Percentiles rank a stretch among this genome's conserved stretches.
Evolutionary conservation across 2,888 invertebrate species (phyloP).

Genomic region (Scotopteryx bipunctaria): DNA sequence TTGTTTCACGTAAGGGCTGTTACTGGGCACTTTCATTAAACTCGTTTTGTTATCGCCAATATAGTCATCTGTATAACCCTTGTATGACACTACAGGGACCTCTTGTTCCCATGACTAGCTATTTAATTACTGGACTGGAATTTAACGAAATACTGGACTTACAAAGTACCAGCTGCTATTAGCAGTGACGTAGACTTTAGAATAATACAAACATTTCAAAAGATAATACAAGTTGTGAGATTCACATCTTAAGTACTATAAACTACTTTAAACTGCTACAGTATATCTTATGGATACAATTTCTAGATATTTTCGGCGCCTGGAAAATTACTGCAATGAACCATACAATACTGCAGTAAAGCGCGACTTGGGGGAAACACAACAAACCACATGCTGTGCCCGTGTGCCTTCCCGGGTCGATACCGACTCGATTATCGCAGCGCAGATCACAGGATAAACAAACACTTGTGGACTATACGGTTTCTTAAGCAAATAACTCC

Average conservation of each 20-base stretch:
- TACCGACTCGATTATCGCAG: slow-evolving; percentile 29
- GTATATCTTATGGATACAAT: not conserved
- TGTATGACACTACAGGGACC: slow-evolving; percentile 30
- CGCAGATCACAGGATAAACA: slow-evolving; percentile 28
- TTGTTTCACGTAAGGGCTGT: slow-evolving; percentile 61
- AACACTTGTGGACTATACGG: slow-evolving; percentile 30
- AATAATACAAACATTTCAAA: not conserved
- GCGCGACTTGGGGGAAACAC: slow-evolving; percentile 8
- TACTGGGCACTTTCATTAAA: slow-evolving; percentile 66
- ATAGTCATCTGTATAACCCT: slow-evolving; percentile 34
- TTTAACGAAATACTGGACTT: slow-evolving; percentile 1
- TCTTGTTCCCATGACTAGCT: slow-evolving; percentile 28
- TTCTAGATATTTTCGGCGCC: not conserved
- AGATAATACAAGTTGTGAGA: not conserved
- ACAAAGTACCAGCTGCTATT: not conserved
- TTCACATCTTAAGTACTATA: too few species aligned
- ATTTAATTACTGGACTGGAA: slow-evolving; percentile 10
- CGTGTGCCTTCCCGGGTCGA: slow-evolving; percentile 17
- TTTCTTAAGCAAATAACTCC: slow-evolving; percentile 26
- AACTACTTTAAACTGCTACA: too few species aligned
- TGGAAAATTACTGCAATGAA: slow-evolving; percentile 8
- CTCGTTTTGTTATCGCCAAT: slow-evolving; percentile 55
- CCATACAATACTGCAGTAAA: slow-evolving; percentile 14
- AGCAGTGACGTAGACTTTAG: too few species aligned
- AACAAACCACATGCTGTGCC: slow-evolving; percentile 1